Evolutionary conservation across 2,888 invertebrate species (phyloP).

Genomic region (Agrenia bidenticulata): DNA sequence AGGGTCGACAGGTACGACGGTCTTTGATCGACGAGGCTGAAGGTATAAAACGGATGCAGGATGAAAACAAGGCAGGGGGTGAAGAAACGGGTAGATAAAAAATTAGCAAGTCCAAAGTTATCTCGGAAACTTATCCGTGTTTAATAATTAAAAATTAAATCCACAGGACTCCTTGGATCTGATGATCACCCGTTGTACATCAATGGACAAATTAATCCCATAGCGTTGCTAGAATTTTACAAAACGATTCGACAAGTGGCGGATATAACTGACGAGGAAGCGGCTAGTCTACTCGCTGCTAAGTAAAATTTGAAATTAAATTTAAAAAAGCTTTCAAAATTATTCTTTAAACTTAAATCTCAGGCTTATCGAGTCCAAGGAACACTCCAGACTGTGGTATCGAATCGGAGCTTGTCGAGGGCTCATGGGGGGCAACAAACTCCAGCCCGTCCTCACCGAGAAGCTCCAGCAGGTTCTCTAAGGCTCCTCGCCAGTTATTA

Average conservation of each 20-base stretch:
- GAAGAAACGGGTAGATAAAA: neutral
- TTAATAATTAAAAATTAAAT: neutral
- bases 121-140: neutral
- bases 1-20: slow-evolving; percentile 7
- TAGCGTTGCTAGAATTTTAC: slow-evolving; percentile 56
- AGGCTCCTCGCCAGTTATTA: no score
- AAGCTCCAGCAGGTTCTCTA: slow-evolving; percentile 58
- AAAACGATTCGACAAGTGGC: slow-evolving; percentile 59
- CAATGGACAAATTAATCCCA: slow-evolving; percentile 56
- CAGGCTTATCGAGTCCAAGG: slow-evolving; percentile 5
- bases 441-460: slow-evolving; percentile 57
- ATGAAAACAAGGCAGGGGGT: neutral
- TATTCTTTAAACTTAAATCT: no score
- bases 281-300: slow-evolving; percentile 60
- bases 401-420: slow-evolving; percentile 61
- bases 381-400: slow-evolving; percentile 62
- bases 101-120: neutral
- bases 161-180: neutral
- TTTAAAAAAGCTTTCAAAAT: no score
- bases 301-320: no score
- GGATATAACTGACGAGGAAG: slow-evolving; percentile 60
- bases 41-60: neutral
- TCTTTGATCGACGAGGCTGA: neutral
- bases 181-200: slow-evolving; percentile 47
- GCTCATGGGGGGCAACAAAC: slow-evolving; percentile 58